Percentiles rank a stretch among this genome's conserved stretches.
These are phyloP conservation scores for Diaperis boleti DNA, from an alignment of 2,888 invertebrate species.

Conservation along the genomic window DNA sequence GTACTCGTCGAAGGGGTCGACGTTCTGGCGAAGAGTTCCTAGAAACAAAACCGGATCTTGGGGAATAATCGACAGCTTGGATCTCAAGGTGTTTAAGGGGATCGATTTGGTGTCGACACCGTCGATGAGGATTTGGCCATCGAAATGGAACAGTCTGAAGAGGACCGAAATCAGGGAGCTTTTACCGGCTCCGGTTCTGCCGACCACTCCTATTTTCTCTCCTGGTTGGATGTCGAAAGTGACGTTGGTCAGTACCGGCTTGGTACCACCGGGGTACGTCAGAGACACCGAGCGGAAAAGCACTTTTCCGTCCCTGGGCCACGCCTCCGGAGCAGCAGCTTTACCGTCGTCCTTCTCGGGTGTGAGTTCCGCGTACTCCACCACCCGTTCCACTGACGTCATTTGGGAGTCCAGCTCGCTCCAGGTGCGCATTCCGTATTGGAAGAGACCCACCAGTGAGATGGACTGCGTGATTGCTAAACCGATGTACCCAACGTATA, in stretches of 20 bases:
- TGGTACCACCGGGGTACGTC: constrained; percentile 76
- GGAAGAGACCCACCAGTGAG: constrained; percentile 2
- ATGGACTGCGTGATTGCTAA: constrained; percentile 7
- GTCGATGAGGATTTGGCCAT: constrained; percentile 83
- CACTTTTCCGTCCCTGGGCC: constrained; percentile 77
- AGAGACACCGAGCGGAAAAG: constrained; percentile 75
- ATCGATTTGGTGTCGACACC: constrained; percentile 74
- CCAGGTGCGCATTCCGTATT: constrained; percentile 11
- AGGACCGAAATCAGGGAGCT: constrained; percentile 78
- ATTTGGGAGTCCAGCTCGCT: constrained; percentile 10
- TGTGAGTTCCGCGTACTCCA: constrained; percentile 3
- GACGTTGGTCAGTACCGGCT: constrained; percentile 78
- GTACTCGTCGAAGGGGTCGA: constrained; percentile 86
- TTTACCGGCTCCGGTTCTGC: constrained; percentile 83
- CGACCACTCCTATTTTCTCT: constrained; percentile 79
- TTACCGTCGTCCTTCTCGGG: constrained; percentile 6
- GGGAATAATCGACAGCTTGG: constrained; percentile 81
- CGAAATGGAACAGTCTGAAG: constrained; percentile 80
- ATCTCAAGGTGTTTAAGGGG: constrained; percentile 78
- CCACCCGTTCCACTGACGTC: constrained; percentile 16
- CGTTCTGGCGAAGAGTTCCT: constrained; percentile 84
- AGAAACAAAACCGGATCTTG: constrained; percentile 86
- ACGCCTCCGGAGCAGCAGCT: constrained; percentile 57
- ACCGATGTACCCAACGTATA: constrained; percentile 14
- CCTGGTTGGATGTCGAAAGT: constrained; percentile 73